Percentiles rank a stretch among this genome's conserved stretches.
Evolutionary conservation across 2,797 vertebrate genomes (phyloP).

Genomic region (Chrysolophus pictus): DNA sequence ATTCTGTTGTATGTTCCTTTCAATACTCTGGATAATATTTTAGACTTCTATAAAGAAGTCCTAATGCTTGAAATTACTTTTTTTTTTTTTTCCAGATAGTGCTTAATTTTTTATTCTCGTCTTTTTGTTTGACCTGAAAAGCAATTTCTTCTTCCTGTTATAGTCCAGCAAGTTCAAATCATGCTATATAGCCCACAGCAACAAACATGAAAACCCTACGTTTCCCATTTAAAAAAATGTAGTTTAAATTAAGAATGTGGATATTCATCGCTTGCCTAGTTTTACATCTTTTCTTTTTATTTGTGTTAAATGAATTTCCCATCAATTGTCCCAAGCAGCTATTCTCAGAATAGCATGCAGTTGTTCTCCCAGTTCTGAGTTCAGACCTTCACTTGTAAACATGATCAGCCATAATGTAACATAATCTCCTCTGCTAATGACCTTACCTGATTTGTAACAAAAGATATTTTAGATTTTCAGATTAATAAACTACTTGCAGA

Average conservation of each 20-base stretch:
- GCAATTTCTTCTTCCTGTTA: background rate
- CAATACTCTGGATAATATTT: background rate
- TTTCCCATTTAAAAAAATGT: background rate
- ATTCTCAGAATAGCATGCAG: background rate
- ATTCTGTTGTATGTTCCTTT: background rate
- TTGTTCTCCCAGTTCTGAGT: background rate
- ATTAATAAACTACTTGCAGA: conserved; percentile 12
- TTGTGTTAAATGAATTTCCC: background rate
- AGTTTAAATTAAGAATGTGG: background rate
- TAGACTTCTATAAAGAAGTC: background rate
- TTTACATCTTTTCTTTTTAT: background rate
- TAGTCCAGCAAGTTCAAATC: background rate
- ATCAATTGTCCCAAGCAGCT: background rate
- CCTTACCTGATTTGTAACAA: conserved; percentile 5
- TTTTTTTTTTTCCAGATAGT: background rate
- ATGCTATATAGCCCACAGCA: background rate
- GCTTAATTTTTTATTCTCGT: background rate
- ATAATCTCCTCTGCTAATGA: background rate
- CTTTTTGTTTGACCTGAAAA: rapidly evolving
- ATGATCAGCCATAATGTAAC: background rate
- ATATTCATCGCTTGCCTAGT: background rate
- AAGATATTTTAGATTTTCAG: background rate
- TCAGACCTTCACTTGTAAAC: background rate
- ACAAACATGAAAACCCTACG: background rate
- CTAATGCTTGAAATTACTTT: background rate